Percentiles rank a stretch among this genome's conserved stretches.
phyloP scores from a whole-genome alignment of 2,797 vertebrate genomes.

The Tokudaia tokunoshimensis region DNA sequence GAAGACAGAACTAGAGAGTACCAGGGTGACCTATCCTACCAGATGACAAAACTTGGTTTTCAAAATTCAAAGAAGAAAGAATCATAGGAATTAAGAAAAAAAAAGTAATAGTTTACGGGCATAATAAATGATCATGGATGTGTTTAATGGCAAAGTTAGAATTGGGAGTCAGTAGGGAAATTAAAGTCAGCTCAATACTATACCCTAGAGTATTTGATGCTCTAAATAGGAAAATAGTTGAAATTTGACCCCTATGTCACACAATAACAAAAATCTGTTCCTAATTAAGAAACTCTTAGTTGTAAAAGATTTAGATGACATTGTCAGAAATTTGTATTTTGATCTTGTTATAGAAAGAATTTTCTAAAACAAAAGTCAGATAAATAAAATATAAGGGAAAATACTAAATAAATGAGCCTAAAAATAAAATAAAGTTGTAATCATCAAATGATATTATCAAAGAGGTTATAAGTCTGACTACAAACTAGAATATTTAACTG shows the following conservation, averaged over 20 bases:
- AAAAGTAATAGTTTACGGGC: background rate
- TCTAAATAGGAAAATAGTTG: background rate
- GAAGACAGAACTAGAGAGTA: background rate
- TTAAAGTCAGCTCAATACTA: background rate
- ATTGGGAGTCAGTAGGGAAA: background rate
- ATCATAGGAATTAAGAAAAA: background rate
- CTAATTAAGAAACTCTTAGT: conserved; percentile 17
- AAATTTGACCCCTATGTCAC: background rate
- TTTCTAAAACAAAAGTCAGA: background rate
- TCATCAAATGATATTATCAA: background rate
- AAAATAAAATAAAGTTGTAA: background rate
- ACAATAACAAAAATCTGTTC: background rate
- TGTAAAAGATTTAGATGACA: background rate
- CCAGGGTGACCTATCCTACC: background rate
- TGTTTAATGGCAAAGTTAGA: background rate
- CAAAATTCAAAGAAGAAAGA: background rate
- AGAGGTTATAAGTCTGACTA: background rate
- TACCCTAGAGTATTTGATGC: background rate
- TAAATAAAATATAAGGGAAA: background rate
- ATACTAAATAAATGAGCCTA: background rate
- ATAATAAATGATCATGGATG: background rate
- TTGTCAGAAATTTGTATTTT: background rate
- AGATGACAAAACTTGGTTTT: background rate
- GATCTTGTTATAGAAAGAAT: background rate
- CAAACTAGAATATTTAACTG: background rate